phyloP scores from a whole-genome alignment of 2,888 invertebrate genomes.

The Thelaira solivaga region DNA sequence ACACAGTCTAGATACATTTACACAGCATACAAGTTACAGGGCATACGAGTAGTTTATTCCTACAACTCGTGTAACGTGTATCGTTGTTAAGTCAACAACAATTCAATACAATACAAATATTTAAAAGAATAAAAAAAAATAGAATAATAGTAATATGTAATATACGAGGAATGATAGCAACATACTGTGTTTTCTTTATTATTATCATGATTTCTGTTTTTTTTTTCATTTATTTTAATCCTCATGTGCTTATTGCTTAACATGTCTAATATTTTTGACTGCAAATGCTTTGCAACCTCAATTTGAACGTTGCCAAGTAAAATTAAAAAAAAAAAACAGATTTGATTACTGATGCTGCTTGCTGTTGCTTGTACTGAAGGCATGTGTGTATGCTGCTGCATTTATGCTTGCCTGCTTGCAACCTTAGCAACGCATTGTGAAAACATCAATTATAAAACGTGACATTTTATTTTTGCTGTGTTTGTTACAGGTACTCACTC shows the following conservation, averaged over 20 bases:
- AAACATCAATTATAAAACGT: conserved; percentile 59
- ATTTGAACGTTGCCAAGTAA: conserved; percentile 19
- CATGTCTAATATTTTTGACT: conserved; percentile 14
- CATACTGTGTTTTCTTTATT: conserved; percentile 45
- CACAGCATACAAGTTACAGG: background rate
- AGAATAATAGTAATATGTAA: no score
- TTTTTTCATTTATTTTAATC: conserved; percentile 37
- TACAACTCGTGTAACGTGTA: background rate
- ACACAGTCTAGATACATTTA: background rate
- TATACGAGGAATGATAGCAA: conserved; percentile 18
- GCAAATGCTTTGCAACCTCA: conserved; percentile 26
- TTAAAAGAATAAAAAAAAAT: background rate
- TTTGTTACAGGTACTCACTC: conserved; percentile 45
- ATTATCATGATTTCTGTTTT: background rate
- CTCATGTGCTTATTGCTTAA: conserved; percentile 49
- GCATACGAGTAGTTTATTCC: no score
- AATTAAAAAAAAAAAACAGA: conserved; percentile 19
- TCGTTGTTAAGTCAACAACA: background rate
- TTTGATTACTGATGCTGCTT: conserved; percentile 41
- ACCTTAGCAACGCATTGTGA: conserved; percentile 55
- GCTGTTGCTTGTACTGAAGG: no score
- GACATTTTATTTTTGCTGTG: conserved; percentile 43
- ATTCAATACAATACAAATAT: conserved; percentile 7
- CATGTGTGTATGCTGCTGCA: conserved; percentile 26
- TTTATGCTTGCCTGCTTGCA: conserved; percentile 32